Conservation (phyloP, 2,888 invertebrate species). For the Erebia epiphron region DNA sequence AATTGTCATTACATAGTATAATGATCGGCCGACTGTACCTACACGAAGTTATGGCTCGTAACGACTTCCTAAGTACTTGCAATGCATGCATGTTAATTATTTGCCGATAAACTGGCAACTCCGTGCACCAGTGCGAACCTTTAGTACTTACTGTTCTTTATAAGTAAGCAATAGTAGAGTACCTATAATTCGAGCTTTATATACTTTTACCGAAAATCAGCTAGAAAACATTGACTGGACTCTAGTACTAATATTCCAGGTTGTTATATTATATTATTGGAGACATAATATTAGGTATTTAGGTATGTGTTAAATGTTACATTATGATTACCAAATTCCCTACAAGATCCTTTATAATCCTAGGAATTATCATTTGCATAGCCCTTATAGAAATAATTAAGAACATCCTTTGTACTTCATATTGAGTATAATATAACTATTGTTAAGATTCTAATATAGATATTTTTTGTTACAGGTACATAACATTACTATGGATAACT, state of each 20-base stretch:
- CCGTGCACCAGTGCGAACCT: not conserved
- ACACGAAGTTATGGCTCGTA: slow-evolving; percentile 43
- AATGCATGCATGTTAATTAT: slow-evolving; percentile 60
- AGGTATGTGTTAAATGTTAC: too few species aligned
- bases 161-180: not conserved
- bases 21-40: slow-evolving; percentile 45
- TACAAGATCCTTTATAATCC: too few species aligned
- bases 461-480: slow-evolving; percentile 63
- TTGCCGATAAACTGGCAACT: slow-evolving; percentile 35
- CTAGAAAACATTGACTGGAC: not conserved
- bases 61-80: slow-evolving; percentile 67
- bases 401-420: too few species aligned
- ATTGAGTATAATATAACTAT: slow-evolving; percentile 10
- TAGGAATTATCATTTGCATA: too few species aligned
- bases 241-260: too few species aligned
- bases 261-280: too few species aligned
- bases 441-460: slow-evolving; percentile 42
- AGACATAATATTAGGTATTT: too few species aligned
- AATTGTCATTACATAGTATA: slow-evolving; percentile 62
- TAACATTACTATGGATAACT: slow-evolving; percentile 52
- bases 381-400: too few species aligned
- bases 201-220: not conserved
- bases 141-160: not conserved
- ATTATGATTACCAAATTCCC: too few species aligned
- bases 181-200: not conserved